Conservation (phyloP, 2,888 invertebrate species). For the Corbicula japonica region DNA sequence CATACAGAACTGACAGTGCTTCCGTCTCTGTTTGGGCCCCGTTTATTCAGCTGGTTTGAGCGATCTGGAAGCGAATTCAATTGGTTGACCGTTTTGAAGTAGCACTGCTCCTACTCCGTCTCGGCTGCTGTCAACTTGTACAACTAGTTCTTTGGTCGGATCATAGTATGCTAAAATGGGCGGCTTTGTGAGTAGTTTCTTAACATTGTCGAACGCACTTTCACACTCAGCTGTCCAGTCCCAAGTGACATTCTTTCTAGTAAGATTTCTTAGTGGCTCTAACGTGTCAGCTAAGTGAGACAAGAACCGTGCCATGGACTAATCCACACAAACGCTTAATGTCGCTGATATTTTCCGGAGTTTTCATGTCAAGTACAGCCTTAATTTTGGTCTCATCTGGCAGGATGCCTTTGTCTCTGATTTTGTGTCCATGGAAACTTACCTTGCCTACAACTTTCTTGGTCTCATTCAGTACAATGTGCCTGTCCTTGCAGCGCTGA, state of each 20-base stretch:
- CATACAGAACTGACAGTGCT: constrained; percentile 7
- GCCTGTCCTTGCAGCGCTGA: constrained; percentile 40
- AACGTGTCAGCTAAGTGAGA: constrained; percentile 7
- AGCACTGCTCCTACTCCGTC: constrained; percentile 60
- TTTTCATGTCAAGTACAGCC: constrained; percentile 53
- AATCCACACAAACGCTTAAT: constrained; percentile 61
- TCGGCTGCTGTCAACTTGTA: constrained; percentile 61
- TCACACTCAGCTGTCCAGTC: constrained; percentile 42
- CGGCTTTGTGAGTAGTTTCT: constrained; percentile 41
- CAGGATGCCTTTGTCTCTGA: constrained; percentile 53
- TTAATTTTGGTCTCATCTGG: constrained; percentile 43
- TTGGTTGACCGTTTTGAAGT: constrained; percentile 45
- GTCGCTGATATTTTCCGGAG: constrained; percentile 52
- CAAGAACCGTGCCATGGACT: constrained; percentile 47
- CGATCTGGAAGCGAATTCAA: constrained; percentile 24
- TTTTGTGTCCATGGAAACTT: constrained; percentile 56
- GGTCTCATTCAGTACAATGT: constrained; percentile 46
- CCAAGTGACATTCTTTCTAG: constrained; percentile 5
- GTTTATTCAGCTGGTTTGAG: constrained; percentile 1
- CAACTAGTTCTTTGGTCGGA: constrained; percentile 33
- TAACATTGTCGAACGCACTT: constrained; percentile 42
- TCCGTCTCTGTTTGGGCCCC: constrained; percentile 10
- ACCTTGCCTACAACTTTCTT: constrained; percentile 27
- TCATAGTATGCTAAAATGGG: constrained; percentile 56
- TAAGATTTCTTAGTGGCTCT: constrained; percentile 18